Conservation (phyloP, 2,113 vertebrate species). For the Poicephalus meyeri region DNA sequence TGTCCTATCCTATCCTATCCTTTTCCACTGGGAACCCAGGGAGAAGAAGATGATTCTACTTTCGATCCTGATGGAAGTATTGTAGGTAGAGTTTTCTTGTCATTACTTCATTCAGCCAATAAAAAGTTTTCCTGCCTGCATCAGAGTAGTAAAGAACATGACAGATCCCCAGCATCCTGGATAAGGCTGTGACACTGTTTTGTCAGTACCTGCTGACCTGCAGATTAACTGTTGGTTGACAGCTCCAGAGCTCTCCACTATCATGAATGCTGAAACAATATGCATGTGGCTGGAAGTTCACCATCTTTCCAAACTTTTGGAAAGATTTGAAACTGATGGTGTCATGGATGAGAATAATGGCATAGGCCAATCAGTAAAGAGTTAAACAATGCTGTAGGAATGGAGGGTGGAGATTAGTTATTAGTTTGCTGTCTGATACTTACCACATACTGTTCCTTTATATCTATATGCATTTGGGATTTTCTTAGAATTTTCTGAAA, state of each 20-base stretch:
- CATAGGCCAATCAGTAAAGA: neutral
- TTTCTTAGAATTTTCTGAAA: neutral
- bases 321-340: neutral
- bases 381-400: neutral
- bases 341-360: neutral
- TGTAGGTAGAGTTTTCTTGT: neutral
- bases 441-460: neutral
- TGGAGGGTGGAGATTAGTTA: accelerated
- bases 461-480: neutral
- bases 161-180: neutral
- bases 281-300: accelerated
- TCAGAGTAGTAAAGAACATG: neutral
- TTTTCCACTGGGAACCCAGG: neutral
- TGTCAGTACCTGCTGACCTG: neutral
- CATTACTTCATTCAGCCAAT: neutral
- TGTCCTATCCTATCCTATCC: neutral
- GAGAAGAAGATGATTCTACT: neutral
- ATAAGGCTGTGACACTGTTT: neutral
- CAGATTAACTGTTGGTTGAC: too few relatives aligned
- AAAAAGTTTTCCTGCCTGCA: neutral
- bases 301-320: neutral
- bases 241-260: neutral
- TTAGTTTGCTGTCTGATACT: neutral
- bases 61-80: neutral
- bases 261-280: neutral